Evolutionary conservation across 2,888 invertebrate genomes (phyloP), one percentile per base, ranked within the genome.

Genomic region (Steinernema carpocapsae): DNA sequence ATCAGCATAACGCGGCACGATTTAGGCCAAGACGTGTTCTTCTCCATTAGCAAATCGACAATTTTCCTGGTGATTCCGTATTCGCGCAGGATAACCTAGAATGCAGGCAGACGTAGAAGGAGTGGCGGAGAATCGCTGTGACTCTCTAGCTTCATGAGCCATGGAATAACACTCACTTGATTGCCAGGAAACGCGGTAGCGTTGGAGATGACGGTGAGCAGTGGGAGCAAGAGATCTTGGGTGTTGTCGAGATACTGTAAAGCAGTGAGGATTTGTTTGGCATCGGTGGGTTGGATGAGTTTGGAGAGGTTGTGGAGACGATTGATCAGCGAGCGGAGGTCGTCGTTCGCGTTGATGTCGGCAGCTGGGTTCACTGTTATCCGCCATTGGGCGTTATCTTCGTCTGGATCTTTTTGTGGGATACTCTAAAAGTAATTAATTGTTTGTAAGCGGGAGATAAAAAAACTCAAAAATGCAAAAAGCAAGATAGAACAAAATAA

Each of bases 321-420:
- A 64, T 83, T 82, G 42, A 84, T 83, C n/a, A 84, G 76, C 7
- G 77, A 76, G 64, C 80, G 77, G 26, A 82, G 70, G 52, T 43
- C 52, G 6, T 79, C 77, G 14, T 76, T 77, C 45, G 83, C 84
- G 14, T 81, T 80, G 10, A 85, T 71, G 64, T 85, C 85, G 0
- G 80, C 80, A 0, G 84, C 82, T 24, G 85, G 85, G 70, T 85
- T 85, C 12, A 84, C 83, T 14, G 83, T 85, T 22, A 85, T 85
- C 74, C 85, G 72, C 85, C 85, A 85, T 79, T 85, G 83, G 10
- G 78, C 72, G 52, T 83, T 80, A 45, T 79, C 79, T 32, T 79
- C 79, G 59, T 83, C 84, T 7, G 85, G 84, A 70, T 85, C 85
- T 72, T 84, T 84, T 73, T 85, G 85, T 6, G 85, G 85, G 19